A percentile compares a stretch with the other conserved stretches of the same genome.
phyloP scores from a whole-genome alignment of 2,113 vertebrate species.

The Lepisosteus oculatus region DNA sequence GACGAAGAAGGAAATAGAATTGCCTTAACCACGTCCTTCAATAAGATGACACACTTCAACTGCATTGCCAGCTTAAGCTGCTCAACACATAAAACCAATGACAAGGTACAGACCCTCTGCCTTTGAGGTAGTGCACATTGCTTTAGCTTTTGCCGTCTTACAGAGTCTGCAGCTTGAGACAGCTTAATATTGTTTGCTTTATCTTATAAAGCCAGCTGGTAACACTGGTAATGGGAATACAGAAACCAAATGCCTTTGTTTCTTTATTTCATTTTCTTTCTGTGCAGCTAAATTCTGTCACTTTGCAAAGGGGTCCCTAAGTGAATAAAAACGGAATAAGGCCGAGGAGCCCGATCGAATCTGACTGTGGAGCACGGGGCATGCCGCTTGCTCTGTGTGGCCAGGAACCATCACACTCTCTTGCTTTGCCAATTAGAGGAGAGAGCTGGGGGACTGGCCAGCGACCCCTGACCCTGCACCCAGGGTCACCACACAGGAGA shows the following conservation, averaged over 20 bases:
- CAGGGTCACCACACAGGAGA: too few species aligned
- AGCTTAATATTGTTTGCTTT: conserved; percentile 3
- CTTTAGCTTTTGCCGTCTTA: not conserved
- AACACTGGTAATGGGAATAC: not conserved
- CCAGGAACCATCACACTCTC: too few species aligned
- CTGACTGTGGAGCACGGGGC: not conserved
- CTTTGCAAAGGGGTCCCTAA: too few species aligned
- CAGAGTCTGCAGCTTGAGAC: not conserved
- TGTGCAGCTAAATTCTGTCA: too few species aligned
- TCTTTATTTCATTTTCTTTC: not conserved
- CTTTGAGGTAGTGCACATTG: not conserved
- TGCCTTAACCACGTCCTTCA: not conserved
- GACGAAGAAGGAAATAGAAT: too few species aligned
- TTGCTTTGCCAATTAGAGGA: too few species aligned
- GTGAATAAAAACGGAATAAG: not conserved
- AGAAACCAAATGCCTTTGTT: not conserved
- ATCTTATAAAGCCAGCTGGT: conserved; percentile 3
- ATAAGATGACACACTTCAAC: not conserved
- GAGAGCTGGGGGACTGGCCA: too few species aligned
- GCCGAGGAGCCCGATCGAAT: not conserved
- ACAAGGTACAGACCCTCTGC: not conserved
- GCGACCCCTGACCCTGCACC: too few species aligned
- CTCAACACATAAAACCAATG: not conserved
- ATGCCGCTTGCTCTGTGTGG: too few species aligned
- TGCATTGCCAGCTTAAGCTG: too few species aligned